Evolutionary conservation across 2,797 vertebrate genomes (phyloP), one percentile per base, ranked within the genome.

Genomic region (Acipenser ruthenus): DNA sequence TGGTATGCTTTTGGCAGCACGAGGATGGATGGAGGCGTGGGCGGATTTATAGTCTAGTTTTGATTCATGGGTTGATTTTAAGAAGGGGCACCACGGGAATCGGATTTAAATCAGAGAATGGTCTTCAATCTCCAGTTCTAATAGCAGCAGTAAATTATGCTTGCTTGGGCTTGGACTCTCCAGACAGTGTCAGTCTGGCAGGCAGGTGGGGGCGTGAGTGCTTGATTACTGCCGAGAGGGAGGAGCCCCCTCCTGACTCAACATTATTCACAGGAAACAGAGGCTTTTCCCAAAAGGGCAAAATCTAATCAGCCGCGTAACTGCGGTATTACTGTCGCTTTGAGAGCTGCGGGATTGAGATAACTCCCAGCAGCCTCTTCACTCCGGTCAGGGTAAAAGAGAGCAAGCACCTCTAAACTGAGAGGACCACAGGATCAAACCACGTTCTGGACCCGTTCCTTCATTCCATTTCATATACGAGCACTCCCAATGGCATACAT

Each of bases 91-190:
- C 74, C 78, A 77, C 70, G 61, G 49, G 68, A 71, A 82, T 79
- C 76, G 63, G 69, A 85, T 85, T 85, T 78, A 81, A 75, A 81
- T 82, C 77, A 76, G 70, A 70, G 15, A 60, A 64, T 67, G 62
- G 73, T 78, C 66, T 63, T 65, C 67, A 70, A 72, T 73, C 50
- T 65, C 67, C 55, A 2, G 55, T n/a, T 12, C 55, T 10, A 1
- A 58, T 61, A 65, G 59, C 52, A 52, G 65, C 73, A 74, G 73
- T 49, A 65, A 78, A n/a, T 11, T 12, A 65, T 59, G n/a, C 37
- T 23, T 55, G 8, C 65, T 11, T 12, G 18, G 13, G 7, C 50
- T 23, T 11, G 52, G 10, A 50, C 47, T 48, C 18, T 37, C 50
- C 18, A 11, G 6, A 10, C 23, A 65, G 64, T 11, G 6, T 5